Evolutionary conservation across 2,888 invertebrate species (phyloP), one percentile per base, ranked within the genome.

Genomic region (Tricholauxania praeusta): DNA sequence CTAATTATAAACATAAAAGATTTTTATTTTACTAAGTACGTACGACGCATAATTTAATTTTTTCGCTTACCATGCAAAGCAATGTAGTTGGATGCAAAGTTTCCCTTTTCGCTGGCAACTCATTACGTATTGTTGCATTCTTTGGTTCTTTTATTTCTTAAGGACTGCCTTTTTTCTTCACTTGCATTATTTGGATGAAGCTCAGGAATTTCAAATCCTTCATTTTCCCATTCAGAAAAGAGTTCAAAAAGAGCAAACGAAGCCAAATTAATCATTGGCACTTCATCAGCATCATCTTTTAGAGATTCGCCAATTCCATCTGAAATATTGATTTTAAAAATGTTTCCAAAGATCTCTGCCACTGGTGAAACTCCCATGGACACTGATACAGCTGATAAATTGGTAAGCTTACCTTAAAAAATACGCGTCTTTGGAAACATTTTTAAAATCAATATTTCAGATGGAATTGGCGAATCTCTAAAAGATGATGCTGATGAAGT

Each of bases 241-340:
- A 96, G 89, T 88, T 95, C 95, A 87, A 93, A 93, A 74, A 96
- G 89, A 75, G 95, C 95, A 88, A 93, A 95, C 47, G 94, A 94
- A 6, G 95, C 94, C 80, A 96, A 89, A 85, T 94, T 94, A 78
- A 94, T 91, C 94, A 95, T 95, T 1, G 95, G 95, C 77, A 95
- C 89, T 57, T 91, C 90, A 75, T 91, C 90, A 57, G 89, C 87
- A 12, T 87, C 86, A 17, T 84, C 84, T 66, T 82, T 76, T 77
- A 80, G 19, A 75, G 78, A 15, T 8, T 74, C 72, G 4, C 48
- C 76, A 48, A 74, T 71, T 65, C 48, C 63, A 14, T 15, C 63
- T 70, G 63, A 22, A 47, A 51, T n/a, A n/a, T 53, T 53, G 17
- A 14, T 53, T 53, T 53, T 17, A 53, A 53, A 7, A 53, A 7